Conservation (phyloP, 2,113 vertebrate genomes). For the Phalacrocorax aristotelis region DNA sequence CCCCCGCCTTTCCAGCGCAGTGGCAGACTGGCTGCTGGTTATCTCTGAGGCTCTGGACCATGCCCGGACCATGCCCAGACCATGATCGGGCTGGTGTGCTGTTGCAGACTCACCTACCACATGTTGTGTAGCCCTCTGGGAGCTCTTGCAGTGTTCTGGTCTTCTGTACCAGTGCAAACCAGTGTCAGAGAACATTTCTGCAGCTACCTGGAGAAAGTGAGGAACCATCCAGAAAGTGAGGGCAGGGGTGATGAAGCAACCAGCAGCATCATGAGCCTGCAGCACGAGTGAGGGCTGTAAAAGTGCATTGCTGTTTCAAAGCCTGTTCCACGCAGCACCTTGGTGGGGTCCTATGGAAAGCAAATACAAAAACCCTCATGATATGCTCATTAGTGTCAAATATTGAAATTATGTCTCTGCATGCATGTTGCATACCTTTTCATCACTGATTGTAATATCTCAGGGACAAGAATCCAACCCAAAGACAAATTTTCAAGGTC, state of each 20-base stretch:
- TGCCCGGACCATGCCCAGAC: background rate
- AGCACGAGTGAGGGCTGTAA: background rate
- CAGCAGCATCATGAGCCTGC: background rate
- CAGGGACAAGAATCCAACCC: background rate
- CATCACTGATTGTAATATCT: background rate
- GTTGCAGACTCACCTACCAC: background rate
- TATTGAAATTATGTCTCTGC: background rate
- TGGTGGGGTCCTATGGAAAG: background rate
- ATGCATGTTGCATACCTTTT: background rate
- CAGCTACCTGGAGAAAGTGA: background rate
- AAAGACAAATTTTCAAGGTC: background rate
- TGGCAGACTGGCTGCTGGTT: background rate
- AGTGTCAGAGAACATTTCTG: background rate
- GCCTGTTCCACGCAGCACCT: background rate
- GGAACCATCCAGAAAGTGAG: background rate
- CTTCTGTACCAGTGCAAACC: background rate
- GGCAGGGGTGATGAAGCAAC: background rate
- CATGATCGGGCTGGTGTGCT: background rate
- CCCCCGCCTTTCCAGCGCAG: background rate
- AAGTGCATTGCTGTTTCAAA: background rate
- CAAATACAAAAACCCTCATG: background rate
- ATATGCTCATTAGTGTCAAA: background rate
- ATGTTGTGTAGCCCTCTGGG: accelerated
- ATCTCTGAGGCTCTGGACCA: background rate
- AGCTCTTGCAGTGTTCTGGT: background rate